Evolutionary conservation across 2,797 vertebrate species (phyloP), one percentile per base, ranked within the genome.

Genomic region (Danio tinwini): DNA sequence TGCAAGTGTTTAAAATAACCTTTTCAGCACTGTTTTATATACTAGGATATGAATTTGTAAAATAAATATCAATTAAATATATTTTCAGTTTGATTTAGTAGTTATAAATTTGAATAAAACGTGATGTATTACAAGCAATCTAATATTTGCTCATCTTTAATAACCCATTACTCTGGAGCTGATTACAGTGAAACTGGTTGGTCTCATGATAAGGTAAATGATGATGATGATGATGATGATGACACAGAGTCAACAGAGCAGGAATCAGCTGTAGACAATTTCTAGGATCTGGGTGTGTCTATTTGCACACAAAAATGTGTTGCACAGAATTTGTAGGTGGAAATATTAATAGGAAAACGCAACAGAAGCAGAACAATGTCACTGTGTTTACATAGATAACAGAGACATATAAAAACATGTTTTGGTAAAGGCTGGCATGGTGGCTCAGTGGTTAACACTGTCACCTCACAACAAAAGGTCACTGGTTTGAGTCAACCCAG

Each of bases 241-340:
- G 39, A 70, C 29, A 12, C 17, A 73, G 85, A 84, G 82, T 80
- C 78, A 78, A 19, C 81, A 83, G 80, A 70, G 80, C 0, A 58
- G 76, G 85, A 88, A 77, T 90, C 79, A 56, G 70, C 52, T 89
- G 82, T 90, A 81, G 9, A 4, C 63, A 42, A 82, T 84, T 87
- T 88, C 70, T 88, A 83, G 86, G 85, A 80, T 77, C 71, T 82
- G 80, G 88, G 87, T 83, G 89, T 84, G 84, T 72, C 59, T 71
- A 16, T 44, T 7, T 61, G 39, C 76, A 75, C 86, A 80, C 69
- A 88, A 89, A 88, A 85, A 88, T 87, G 44, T 84, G 90, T 91
- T 88, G 74, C 80, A 75, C 81, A 77, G 68, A 63, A 45, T 82
- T 56, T 72, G 10, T 78, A 65, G 8, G 49, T 49, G 61, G 39